These are phyloP conservation scores for Drosophila algonquin DNA, from an alignment of 2,888 invertebrate genomes.

Conservation along the genomic window DNA sequence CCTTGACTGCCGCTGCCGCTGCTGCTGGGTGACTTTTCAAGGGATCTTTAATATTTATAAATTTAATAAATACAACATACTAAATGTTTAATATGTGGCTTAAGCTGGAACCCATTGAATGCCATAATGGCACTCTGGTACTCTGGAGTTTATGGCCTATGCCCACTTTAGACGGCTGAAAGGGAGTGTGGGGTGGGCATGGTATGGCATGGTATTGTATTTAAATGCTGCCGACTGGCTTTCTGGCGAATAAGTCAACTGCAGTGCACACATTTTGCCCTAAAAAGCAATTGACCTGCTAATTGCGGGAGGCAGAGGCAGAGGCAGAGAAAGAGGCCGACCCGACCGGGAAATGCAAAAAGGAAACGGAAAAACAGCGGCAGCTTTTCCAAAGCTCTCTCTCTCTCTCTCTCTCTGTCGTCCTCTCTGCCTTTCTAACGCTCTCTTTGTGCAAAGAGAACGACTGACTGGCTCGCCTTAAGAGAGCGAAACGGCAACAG, in stretches of 20 bases:
- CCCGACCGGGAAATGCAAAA: slow-evolving; percentile 57
- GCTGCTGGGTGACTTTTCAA: slow-evolving; percentile 5
- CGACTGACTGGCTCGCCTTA: not conserved
- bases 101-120: no score
- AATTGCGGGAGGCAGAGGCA: slow-evolving; percentile 71
- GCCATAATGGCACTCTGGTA: not conserved
- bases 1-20: slow-evolving; percentile 51
- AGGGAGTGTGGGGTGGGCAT: not conserved
- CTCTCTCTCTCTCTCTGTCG: not conserved
- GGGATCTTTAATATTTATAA: slow-evolving; percentile 39
- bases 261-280: slow-evolving; percentile 76
- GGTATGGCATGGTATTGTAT: not conserved
- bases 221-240: slow-evolving; percentile 9
- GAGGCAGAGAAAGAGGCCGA: not conserved
- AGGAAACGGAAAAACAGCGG: slow-evolving; percentile 42
- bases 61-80: slow-evolving; percentile 19
- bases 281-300: slow-evolving; percentile 80
- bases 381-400: slow-evolving; percentile 34
- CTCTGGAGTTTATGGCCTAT: slow-evolving; percentile 27
- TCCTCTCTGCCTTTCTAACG: not conserved
- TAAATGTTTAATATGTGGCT: not conserved
- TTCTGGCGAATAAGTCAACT: slow-evolving; percentile 51
- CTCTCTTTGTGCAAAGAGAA: slow-evolving; percentile 8
- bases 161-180: slow-evolving; percentile 38
- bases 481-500: slow-evolving; percentile 57